Conservation (phyloP, 2,888 invertebrate species). For the Philopedon plagiatum region DNA sequence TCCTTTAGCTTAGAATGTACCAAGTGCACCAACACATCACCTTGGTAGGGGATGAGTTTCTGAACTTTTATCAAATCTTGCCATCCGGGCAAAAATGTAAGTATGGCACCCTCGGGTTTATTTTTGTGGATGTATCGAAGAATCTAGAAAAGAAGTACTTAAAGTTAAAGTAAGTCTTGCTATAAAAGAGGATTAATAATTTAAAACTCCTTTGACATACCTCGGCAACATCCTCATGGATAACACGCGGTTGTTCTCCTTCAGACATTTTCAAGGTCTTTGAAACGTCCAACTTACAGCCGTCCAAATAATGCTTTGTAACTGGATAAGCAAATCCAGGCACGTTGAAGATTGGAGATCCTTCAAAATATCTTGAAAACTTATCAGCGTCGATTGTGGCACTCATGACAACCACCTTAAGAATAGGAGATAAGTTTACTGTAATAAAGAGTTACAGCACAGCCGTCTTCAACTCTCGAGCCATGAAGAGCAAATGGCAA, state of each 20-base stretch:
- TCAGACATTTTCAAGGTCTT: constrained; percentile 64
- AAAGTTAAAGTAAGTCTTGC: too few relatives aligned
- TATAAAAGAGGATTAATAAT: too few relatives aligned
- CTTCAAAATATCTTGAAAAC: constrained; percentile 67
- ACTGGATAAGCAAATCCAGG: constrained; percentile 75
- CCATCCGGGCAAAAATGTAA: constrained; percentile 85
- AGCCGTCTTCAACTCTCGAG: too few relatives aligned
- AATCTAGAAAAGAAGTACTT: constrained; percentile 50
- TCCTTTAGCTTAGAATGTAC: constrained; percentile 72
- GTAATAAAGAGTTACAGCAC: too few relatives aligned
- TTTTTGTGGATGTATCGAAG: constrained; percentile 74
- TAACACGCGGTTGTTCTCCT: constrained; percentile 67
- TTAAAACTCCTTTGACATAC: too few relatives aligned
- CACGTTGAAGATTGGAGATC: constrained; percentile 66
- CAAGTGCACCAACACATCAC: constrained; percentile 59
- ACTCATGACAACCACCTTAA: constrained; percentile 80
- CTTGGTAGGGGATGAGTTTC: constrained; percentile 59
- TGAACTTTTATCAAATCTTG: constrained; percentile 75
- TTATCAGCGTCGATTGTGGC: constrained; percentile 78
- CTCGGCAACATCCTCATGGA: constrained; percentile 70
- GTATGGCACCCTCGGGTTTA: constrained; percentile 77
- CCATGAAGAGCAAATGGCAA: too few relatives aligned
- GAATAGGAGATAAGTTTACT: too few relatives aligned
- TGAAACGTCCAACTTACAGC: constrained; percentile 67
- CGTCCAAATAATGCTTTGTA: constrained; percentile 72